Evolutionary conservation across 2,797 vertebrate species (phyloP).

Genomic region (Lithobates pipiens): DNA sequence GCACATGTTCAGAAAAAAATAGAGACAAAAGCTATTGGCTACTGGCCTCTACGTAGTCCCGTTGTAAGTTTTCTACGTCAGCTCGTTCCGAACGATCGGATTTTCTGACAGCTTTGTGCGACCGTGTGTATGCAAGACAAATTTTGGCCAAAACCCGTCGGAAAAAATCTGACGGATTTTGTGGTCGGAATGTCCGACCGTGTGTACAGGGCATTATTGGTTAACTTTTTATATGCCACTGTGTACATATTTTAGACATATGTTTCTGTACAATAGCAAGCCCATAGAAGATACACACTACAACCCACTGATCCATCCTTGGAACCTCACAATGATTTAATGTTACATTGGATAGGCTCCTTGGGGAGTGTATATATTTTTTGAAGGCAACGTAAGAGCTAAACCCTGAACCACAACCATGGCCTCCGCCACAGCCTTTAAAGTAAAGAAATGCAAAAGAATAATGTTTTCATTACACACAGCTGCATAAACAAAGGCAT

Average conservation of each 20-base stretch:
- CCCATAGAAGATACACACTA: background rate
- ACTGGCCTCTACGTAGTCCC: too few relatives aligned
- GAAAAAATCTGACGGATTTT: too few relatives aligned
- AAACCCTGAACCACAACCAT: conserved; percentile 10
- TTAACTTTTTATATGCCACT: background rate
- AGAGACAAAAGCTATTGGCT: too few relatives aligned
- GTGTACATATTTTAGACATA: background rate
- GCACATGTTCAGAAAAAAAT: too few relatives aligned
- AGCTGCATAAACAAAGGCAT: conserved; percentile 44
- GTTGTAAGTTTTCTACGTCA: too few relatives aligned
- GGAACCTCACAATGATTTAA: conserved; percentile 19
- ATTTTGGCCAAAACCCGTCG: too few relatives aligned
- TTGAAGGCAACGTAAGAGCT: background rate
- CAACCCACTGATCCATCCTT: background rate
- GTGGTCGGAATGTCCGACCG: too few relatives aligned
- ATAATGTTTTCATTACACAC: conserved; percentile 46
- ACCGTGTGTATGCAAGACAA: too few relatives aligned
- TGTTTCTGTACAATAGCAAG: background rate
- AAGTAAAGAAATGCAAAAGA: conserved; percentile 19
- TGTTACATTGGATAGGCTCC: background rate
- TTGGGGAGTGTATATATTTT: conserved; percentile 30
- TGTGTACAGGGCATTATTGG: too few relatives aligned
- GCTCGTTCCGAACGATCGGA: too few relatives aligned
- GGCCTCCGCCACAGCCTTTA: conserved; percentile 23
- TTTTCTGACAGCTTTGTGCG: too few relatives aligned